Percentiles rank a stretch among this genome's conserved stretches.
phyloP scores from a whole-genome alignment of 2,888 invertebrate species.

The Adelphocoris suturalis region DNA sequence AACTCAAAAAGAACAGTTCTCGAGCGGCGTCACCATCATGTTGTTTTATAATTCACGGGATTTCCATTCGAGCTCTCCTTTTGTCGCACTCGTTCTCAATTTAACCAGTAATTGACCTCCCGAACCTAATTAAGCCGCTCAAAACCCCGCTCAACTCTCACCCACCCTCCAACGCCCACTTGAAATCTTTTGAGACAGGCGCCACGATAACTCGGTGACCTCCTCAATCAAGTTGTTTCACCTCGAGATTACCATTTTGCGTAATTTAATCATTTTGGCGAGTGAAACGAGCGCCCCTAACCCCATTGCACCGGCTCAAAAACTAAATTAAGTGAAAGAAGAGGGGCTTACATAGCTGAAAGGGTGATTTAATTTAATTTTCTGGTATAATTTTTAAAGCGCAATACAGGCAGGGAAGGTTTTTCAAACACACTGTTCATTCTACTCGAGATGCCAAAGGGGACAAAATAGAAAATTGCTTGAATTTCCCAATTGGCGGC shows the following conservation, averaged over 20 bases:
- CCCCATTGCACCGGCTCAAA: not conserved
- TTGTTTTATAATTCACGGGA: not conserved
- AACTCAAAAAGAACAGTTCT: no score
- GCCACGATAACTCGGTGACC: constrained; percentile 18
- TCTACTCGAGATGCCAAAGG: not conserved
- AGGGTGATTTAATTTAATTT: not conserved
- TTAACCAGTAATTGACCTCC: constrained; percentile 16
- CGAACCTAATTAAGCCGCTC: constrained; percentile 12
- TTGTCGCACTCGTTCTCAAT: constrained; percentile 18
- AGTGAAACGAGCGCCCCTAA: not conserved
- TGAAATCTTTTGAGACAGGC: not conserved
- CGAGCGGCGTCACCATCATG: not conserved
- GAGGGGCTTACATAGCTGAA: not conserved
- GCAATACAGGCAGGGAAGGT: not conserved
- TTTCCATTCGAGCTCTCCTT: not conserved
- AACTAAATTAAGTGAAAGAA: not conserved
- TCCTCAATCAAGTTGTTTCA: not conserved
- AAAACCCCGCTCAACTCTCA: not conserved
- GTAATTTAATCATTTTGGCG: constrained; percentile 15
- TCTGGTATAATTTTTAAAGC: not conserved
- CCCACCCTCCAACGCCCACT: constrained; percentile 15
- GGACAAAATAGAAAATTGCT: not conserved
- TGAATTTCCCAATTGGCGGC: no score
- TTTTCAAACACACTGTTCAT: not conserved
- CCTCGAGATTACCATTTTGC: constrained; percentile 6